Evolutionary conservation across 92 coral and sea anemone genomes (phyloP).

Genomic region (Actinernus sp.): DNA sequence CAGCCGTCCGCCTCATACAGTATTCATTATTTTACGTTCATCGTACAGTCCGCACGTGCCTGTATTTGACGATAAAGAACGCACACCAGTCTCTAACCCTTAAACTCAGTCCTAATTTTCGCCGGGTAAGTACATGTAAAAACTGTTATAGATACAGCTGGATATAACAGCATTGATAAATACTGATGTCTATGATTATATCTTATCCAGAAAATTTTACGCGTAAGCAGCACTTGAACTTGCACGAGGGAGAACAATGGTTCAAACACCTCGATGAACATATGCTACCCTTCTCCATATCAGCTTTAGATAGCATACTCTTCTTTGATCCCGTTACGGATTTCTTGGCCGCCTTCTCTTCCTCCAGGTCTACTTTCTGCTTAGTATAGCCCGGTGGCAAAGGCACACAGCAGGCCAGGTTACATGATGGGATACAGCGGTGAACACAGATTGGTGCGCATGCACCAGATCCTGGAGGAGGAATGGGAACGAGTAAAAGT

Average conservation of each 20-base stretch:
- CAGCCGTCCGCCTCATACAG: too few species aligned
- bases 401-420: slow-evolving; percentile 90
- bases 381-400: slow-evolving; percentile 74
- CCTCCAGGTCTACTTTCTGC: slow-evolving; percentile 40
- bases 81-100: too few species aligned
- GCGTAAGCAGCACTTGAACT: slow-evolving; percentile 87
- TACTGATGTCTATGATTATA: too few species aligned
- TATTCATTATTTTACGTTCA: too few species aligned
- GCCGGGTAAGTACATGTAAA: too few species aligned
- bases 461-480: slow-evolving; percentile 68
- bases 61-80: too few species aligned
- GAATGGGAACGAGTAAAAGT: too few species aligned
- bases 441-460: slow-evolving; percentile 80
- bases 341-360: slow-evolving; percentile 44
- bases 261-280: slow-evolving; percentile 70
- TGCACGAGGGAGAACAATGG: slow-evolving; percentile 84
- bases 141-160: too few species aligned
- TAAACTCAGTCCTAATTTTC: too few species aligned
- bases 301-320: slow-evolving; percentile 16
- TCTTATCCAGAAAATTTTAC: background rate
- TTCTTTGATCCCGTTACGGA: slow-evolving; percentile 12
- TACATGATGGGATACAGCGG: slow-evolving; percentile 89
- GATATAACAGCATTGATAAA: too few species aligned
- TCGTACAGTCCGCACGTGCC: too few species aligned
- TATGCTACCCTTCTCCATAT: slow-evolving; percentile 55